Percentiles rank a stretch among this genome's conserved stretches.
phyloP scores from a whole-genome alignment of 2,113 vertebrate genomes.

The Alces alces region DNA sequence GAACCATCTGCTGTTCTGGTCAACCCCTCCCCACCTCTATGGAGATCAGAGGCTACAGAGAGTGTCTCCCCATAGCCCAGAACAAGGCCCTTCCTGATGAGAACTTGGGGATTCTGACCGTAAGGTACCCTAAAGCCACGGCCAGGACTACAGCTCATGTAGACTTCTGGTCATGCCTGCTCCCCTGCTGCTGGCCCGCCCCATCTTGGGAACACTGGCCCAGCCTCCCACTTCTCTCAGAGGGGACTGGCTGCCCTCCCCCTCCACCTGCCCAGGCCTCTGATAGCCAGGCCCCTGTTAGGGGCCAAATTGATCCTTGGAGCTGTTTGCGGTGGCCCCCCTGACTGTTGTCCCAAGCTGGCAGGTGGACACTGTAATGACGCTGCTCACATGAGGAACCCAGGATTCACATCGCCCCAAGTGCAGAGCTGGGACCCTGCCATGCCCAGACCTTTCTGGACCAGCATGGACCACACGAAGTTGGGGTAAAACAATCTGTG shows the following conservation, averaged over 20 bases:
- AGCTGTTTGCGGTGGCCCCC: not conserved
- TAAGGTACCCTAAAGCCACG: not conserved
- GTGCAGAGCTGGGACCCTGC: not conserved
- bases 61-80: not conserved
- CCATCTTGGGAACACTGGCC: not conserved
- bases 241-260: not conserved
- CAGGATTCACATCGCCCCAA: not conserved
- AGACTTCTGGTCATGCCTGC: not conserved
- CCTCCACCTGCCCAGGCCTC: not conserved
- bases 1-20: not conserved
- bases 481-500: not conserved
- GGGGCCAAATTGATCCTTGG: not conserved
- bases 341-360: not conserved
- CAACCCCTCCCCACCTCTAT: not conserved
- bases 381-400: not conserved
- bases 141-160: not conserved
- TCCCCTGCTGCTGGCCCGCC: not conserved
- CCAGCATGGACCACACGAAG: not conserved
- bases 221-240: not conserved
- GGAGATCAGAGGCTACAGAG: not conserved
- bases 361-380: not conserved
- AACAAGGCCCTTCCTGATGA: not conserved
- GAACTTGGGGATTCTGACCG: not conserved
- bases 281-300: not conserved
- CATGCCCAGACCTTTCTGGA: not conserved